These are phyloP conservation scores for Exephanes ischioxanthus DNA, from an alignment of 2,888 invertebrate genomes.

Conservation along the genomic window DNA sequence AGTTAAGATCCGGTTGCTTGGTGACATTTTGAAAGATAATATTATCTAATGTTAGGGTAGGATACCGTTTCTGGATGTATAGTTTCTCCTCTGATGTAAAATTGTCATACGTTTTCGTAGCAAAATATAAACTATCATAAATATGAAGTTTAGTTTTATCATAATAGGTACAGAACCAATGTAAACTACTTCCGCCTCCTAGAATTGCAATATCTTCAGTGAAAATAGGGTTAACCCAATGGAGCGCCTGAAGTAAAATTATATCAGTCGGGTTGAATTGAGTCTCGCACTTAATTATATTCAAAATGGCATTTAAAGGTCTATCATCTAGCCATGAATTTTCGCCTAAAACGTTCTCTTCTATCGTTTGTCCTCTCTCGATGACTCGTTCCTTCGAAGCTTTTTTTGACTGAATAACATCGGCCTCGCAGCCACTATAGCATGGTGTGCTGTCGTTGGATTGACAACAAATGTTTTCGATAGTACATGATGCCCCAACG, in stretches of 20 bases:
- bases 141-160: conserved; percentile 15
- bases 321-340: conserved; percentile 33
- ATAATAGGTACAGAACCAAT: conserved; percentile 35
- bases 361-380: conserved; percentile 6
- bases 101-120: neutral
- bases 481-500: too few relatives aligned
- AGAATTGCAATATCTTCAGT: conserved; percentile 32
- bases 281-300: conserved; percentile 23
- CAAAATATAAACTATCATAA: conserved; percentile 15
- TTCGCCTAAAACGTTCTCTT: conserved; percentile 25
- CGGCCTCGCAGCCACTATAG: too few relatives aligned
- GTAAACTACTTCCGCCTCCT: conserved; percentile 10
- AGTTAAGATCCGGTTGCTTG: conserved; percentile 25
- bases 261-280: conserved; percentile 23
- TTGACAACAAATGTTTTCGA: too few relatives aligned
- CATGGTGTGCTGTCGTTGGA: too few relatives aligned
- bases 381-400: neutral
- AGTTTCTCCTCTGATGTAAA: neutral
- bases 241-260: conserved; percentile 22
- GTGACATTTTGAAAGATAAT: conserved; percentile 40
- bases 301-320: conserved; percentile 26
- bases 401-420: too few relatives aligned
- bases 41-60: conserved; percentile 13
- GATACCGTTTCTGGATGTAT: conserved; percentile 34
- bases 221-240: conserved; percentile 24